These are phyloP conservation scores for Pygoscelis antarcticus DNA, from an alignment of 2,113 vertebrate species.

Conservation along the genomic window DNA sequence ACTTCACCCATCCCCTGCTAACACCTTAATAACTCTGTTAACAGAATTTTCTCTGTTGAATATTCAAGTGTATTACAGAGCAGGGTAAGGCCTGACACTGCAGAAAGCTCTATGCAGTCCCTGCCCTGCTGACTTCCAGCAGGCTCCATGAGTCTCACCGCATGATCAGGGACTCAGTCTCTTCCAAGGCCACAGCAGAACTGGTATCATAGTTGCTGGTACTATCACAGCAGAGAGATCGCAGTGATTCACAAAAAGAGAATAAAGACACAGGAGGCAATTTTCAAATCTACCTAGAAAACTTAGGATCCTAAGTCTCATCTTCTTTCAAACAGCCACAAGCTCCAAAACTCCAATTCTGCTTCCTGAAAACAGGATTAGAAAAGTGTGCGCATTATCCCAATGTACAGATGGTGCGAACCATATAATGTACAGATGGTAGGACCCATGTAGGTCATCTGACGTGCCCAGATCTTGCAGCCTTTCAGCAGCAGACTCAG, in stretches of 20 bases:
- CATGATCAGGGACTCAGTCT: not conserved
- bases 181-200: not conserved
- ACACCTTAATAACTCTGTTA: not conserved
- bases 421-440: constrained; percentile 2
- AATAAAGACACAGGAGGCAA: not conserved
- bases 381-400: not conserved
- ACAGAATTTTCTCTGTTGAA: not conserved
- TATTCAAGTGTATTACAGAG: not conserved
- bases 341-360: not conserved
- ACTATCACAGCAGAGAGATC: not conserved
- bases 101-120: not conserved
- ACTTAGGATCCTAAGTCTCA: not conserved
- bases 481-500: not conserved
- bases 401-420: constrained; percentile 8
- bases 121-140: not conserved
- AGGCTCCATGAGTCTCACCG: not conserved
- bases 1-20: not conserved
- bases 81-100: not conserved
- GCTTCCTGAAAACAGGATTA: not conserved
- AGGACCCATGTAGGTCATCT: constrained; percentile 33
- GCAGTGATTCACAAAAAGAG: not conserved
- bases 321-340: not conserved
- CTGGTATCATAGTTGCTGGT: not conserved
- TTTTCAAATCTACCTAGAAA: not conserved
- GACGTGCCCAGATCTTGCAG: constrained; percentile 10